phyloP scores from a whole-genome alignment of 2,113 vertebrate species.

The Indicator indicator region DNA sequence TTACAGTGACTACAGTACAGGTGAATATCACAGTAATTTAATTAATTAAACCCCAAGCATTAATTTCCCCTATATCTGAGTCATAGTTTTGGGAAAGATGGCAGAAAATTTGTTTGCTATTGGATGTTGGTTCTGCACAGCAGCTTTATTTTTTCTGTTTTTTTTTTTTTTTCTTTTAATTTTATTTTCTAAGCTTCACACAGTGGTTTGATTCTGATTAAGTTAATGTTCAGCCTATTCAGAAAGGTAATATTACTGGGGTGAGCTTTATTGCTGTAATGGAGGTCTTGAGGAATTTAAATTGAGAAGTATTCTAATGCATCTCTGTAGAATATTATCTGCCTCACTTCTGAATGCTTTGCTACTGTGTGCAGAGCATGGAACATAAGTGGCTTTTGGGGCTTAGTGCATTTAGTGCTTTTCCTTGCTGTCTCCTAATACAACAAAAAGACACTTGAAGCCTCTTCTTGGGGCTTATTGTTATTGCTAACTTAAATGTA shows the following conservation, averaged over 20 bases:
- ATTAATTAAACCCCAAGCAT: neutral
- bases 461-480: conserved; percentile 10
- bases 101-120: neutral
- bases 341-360: conserved; percentile 41
- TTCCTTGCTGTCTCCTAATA: neutral
- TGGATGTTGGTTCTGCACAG: neutral
- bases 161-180: neutral
- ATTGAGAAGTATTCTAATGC: conserved; percentile 63
- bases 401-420: neutral
- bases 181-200: neutral
- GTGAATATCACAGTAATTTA: neutral
- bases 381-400: conserved; percentile 59
- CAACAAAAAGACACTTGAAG: conserved; percentile 35
- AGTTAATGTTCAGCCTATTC: conserved; percentile 65
- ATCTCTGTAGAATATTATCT: conserved; percentile 60
- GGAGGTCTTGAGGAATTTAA: conserved; percentile 68
- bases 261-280: conserved; percentile 55
- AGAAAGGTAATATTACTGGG: conserved; percentile 62
- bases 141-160: neutral
- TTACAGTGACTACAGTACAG: neutral
- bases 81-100: neutral
- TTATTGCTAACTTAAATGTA: conserved; percentile 32
- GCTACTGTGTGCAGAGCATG: conserved; percentile 35
- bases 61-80: neutral
- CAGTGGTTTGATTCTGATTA: conserved; percentile 52